Conservation (phyloP, 2,888 invertebrate species). For the Zootermopsis nevadensis region DNA sequence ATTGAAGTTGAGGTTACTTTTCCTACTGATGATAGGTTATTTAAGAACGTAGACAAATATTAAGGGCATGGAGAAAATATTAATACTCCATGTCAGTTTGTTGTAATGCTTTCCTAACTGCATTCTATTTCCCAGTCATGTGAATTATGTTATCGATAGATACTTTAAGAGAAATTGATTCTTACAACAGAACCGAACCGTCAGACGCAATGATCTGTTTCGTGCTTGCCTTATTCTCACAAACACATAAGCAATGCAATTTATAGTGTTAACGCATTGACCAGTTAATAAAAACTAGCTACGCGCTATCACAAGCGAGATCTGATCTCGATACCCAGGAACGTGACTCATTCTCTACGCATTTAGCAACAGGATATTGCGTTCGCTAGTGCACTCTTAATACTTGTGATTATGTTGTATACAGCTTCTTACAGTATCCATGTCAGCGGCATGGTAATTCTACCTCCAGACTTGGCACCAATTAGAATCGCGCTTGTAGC, state of each 20-base stretch:
- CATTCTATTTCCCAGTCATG: not conserved
- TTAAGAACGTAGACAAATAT: not conserved
- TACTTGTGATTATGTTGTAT: not conserved
- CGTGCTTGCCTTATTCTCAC: too few species aligned
- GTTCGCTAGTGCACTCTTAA: constrained; percentile 1
- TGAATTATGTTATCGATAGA: not conserved
- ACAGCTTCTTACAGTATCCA: not conserved
- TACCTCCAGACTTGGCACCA: not conserved
- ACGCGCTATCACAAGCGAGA: not conserved
- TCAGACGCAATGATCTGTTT: not conserved
- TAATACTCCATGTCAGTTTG: not conserved
- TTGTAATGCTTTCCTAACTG: not conserved
- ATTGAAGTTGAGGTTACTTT: too few species aligned
- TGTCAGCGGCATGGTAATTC: not conserved
- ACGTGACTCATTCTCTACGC: not conserved
- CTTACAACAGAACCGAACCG: not conserved
- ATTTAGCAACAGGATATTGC: constrained; percentile 24
- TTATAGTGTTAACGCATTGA: too few species aligned
- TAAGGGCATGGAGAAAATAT: not conserved
- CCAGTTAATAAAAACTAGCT: too few species aligned
- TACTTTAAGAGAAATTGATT: not conserved
- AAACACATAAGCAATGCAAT: too few species aligned
- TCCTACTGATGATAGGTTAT: too few species aligned
- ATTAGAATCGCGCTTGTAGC: not conserved
- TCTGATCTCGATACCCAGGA: not conserved